These are phyloP conservation scores for Pachyramphus minor DNA, from an alignment of 2,113 vertebrate genomes.

Conservation along the genomic window DNA sequence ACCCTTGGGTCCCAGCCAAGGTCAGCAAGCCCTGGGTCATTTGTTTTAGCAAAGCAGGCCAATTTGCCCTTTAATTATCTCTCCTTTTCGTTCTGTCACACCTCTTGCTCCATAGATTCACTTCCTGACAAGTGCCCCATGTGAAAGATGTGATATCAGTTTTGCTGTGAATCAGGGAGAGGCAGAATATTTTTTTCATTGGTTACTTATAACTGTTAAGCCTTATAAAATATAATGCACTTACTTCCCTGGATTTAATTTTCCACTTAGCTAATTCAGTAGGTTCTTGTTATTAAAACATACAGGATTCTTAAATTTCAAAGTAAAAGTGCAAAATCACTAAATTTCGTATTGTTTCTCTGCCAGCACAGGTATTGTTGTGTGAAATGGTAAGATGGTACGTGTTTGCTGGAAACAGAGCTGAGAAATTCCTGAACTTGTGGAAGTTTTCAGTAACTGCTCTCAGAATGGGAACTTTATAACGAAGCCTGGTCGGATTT, in stretches of 20 bases:
- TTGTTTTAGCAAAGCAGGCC: conserved; percentile 48
- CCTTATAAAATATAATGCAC: not conserved
- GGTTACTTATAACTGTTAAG: not conserved
- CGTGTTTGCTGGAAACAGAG: not conserved
- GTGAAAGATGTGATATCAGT: not conserved
- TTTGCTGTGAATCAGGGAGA: not conserved
- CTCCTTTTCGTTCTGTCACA: not conserved
- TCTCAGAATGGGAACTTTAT: not conserved
- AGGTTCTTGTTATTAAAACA: not conserved
- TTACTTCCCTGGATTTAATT: not conserved
- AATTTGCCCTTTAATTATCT: conserved; percentile 53
- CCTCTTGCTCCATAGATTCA: not conserved
- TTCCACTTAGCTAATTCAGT: not conserved
- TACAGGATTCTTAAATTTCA: not conserved
- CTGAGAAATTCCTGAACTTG: not conserved
- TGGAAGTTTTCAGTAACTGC: not conserved
- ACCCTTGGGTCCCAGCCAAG: conserved; percentile 38
- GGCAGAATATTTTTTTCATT: not conserved
- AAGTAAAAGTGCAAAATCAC: not conserved
- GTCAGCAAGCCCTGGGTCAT: conserved; percentile 60
- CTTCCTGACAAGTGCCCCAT: not conserved
- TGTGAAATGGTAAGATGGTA: not conserved
- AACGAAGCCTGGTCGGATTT: not conserved
- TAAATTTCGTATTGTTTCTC: not conserved
- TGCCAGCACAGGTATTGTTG: not conserved